Conservation (phyloP, 2,113 vertebrate species). For the pig (Sus scrofa) region DNA sequence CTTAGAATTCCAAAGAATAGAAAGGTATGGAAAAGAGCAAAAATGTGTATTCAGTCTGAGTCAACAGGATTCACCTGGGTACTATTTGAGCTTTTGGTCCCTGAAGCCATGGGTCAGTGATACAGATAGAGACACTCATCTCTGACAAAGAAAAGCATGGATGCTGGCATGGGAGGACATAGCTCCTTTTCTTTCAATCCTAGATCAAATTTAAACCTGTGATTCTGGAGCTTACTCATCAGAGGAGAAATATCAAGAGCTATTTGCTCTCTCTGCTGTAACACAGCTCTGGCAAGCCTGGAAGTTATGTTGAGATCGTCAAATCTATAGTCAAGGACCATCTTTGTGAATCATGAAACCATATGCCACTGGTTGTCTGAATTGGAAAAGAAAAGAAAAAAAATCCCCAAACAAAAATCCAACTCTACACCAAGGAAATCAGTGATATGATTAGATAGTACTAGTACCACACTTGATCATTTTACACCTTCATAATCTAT, state of each 20-base stretch:
- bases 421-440: slow-evolving; percentile 56
- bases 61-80: slow-evolving; percentile 10
- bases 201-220: slow-evolving; percentile 76
- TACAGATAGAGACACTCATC: not conserved
- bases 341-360: slow-evolving; percentile 80
- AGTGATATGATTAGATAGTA: not conserved
- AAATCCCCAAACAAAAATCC: not conserved
- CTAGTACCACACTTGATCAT: slow-evolving; percentile 16
- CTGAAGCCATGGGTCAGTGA: not conserved
- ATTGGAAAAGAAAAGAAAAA: not conserved
- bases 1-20: not conserved
- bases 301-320: slow-evolving; percentile 86
- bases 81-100: not conserved
- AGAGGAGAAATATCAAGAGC: slow-evolving; percentile 79
- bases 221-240: slow-evolving; percentile 82
- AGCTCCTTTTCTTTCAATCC: slow-evolving; percentile 65
- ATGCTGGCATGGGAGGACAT: slow-evolving; percentile 29
- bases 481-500: slow-evolving; percentile 65
- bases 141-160: not conserved
- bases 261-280: slow-evolving; percentile 80
- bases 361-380: slow-evolving; percentile 78
- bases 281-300: slow-evolving; percentile 81
- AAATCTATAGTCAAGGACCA: slow-evolving; percentile 82
- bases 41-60: not conserved
- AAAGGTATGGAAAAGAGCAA: not conserved